Conservation (phyloP, 2,797 vertebrate species). For the Adrianichthys oophorus region DNA sequence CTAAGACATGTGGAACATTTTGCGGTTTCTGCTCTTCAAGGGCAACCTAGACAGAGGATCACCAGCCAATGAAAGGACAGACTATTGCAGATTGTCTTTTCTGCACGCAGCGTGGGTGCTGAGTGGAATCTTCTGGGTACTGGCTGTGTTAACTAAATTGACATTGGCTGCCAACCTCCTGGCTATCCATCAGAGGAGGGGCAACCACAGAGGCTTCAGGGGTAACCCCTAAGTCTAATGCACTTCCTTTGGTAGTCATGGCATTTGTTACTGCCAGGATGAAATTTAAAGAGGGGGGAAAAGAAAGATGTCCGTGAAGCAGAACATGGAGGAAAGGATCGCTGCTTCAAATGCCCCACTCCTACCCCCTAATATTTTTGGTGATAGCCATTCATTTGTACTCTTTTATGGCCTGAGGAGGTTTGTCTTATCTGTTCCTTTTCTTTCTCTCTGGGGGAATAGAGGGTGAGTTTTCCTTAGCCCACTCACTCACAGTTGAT, state of each 20-base stretch:
- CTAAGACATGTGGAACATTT: conserved; percentile 63
- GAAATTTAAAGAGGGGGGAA: conserved; percentile 12
- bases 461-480: conserved; percentile 61
- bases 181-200: conserved; percentile 66
- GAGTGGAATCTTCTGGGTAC: conserved; percentile 68
- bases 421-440: conserved; percentile 70
- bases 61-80: conserved; percentile 56
- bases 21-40: conserved; percentile 61
- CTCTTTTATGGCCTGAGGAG: conserved; percentile 61
- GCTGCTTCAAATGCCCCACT: conserved; percentile 2
- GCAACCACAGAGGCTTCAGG: conserved; percentile 37
- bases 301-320: conserved; percentile 22
- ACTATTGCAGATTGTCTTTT: conserved; percentile 45
- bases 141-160: conserved; percentile 74
- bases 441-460: conserved; percentile 55
- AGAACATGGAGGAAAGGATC: conserved; percentile 35
- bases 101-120: conserved; percentile 48
- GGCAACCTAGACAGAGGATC: conserved; percentile 57
- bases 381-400: conserved; percentile 69
- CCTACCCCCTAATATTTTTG: conserved; percentile 46
- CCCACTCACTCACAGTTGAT: conserved; percentile 73
- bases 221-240: conserved; percentile 51
- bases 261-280: conserved; percentile 43
- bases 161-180: conserved; percentile 71
- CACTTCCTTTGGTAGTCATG: conserved; percentile 35